Evolutionary conservation across 2,113 vertebrate species (phyloP).

Genomic region (Passer montanus): DNA sequence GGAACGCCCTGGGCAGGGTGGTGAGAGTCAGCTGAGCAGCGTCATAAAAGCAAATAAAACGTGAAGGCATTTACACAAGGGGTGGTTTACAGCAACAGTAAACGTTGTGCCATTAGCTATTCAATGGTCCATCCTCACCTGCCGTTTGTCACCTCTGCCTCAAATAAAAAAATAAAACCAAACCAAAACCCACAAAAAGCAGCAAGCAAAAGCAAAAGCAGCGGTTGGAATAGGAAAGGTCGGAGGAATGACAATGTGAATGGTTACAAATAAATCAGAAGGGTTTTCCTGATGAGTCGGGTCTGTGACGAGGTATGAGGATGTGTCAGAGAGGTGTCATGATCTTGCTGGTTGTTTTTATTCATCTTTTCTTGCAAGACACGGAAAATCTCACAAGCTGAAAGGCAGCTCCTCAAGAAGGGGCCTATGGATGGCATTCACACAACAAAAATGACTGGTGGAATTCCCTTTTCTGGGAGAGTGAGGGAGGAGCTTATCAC

Average conservation of each 20-base stretch:
- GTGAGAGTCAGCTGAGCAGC: not conserved
- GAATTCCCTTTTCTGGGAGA: not conserved
- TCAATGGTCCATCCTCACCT: not conserved
- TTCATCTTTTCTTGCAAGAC: not conserved
- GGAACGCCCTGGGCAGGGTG: not conserved
- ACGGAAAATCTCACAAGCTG: not conserved
- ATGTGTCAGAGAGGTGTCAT: not conserved
- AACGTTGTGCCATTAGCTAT: not conserved
- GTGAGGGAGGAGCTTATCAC: not conserved
- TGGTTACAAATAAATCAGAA: not conserved
- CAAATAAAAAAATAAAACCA: not conserved
- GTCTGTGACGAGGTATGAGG: not conserved
- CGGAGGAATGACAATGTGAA: not conserved
- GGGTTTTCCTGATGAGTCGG: not conserved
- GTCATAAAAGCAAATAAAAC: not conserved
- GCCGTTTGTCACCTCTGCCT: not conserved
- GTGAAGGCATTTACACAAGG: not conserved
- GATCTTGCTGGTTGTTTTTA: not conserved
- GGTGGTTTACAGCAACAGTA: not conserved
- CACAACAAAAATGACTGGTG: not conserved
- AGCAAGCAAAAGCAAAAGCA: conserved; percentile 35
- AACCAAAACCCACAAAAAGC: not conserved
- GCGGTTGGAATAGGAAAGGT: not conserved
- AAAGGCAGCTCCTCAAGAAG: not conserved
- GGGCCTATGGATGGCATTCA: not conserved